Conservation (phyloP, 2,113 vertebrate genomes). For the Sula dactylatra region DNA sequence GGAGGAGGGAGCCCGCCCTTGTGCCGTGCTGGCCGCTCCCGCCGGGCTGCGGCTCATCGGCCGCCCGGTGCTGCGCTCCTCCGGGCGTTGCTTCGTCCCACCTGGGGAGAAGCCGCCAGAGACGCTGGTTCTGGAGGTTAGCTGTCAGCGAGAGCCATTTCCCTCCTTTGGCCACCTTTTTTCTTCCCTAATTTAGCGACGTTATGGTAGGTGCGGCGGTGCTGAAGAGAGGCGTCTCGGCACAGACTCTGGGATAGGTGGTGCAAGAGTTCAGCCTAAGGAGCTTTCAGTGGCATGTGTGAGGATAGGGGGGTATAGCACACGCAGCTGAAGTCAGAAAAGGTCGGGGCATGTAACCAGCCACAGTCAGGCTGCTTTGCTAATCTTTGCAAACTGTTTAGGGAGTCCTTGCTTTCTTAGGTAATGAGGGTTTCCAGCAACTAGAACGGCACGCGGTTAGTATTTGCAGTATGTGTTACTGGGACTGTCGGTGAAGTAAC, state of each 20-base stretch:
- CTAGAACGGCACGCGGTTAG: neutral
- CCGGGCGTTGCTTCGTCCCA: fast-evolving
- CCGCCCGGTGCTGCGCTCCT: fast-evolving
- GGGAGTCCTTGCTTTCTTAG: neutral
- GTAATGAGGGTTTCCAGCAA: neutral
- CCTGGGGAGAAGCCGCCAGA: neutral
- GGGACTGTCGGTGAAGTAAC: neutral
- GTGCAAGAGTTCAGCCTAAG: neutral
- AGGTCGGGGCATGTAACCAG: neutral
- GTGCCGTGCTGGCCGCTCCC: neutral
- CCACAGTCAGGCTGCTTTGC: neutral
- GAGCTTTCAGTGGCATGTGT: neutral
- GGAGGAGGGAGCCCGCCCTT: too few species aligned
- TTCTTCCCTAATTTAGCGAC: fast-evolving
- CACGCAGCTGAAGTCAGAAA: neutral
- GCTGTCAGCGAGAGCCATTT: neutral
- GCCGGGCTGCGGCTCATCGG: fast-evolving
- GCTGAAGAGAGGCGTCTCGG: neutral
- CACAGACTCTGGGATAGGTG: neutral
- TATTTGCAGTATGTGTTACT: neutral
- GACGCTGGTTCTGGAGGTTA: neutral
- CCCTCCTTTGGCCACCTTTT: fast-evolving
- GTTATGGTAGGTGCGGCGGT: neutral
- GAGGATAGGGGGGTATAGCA: neutral
- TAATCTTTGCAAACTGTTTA: neutral